Conservation (phyloP, 2,113 vertebrate genomes). For the Tragelaphus strepsiceros region DNA sequence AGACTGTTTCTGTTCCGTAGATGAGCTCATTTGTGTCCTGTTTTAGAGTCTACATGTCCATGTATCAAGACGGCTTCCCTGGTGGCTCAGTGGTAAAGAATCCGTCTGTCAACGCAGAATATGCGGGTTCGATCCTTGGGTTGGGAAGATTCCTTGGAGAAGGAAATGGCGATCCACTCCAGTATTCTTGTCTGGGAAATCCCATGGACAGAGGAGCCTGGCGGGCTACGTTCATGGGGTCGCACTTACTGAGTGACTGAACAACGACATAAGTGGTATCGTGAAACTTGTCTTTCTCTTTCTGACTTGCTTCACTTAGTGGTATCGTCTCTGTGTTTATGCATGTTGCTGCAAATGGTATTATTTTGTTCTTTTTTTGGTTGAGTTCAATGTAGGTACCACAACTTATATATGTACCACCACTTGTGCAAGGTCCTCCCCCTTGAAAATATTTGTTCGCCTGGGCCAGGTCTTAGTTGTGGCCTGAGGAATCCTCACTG, state of each 20-base stretch:
- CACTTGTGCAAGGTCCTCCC: not conserved
- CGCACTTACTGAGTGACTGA: not conserved
- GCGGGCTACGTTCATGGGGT: not conserved
- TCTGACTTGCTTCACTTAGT: not conserved
- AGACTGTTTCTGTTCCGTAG: not conserved
- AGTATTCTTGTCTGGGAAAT: not conserved
- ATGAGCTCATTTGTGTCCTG: not conserved
- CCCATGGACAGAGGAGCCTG: not conserved
- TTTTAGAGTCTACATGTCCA: not conserved
- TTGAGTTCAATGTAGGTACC: not conserved
- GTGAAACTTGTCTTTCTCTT: not conserved
- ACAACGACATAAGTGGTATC: not conserved
- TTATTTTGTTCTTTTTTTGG: not conserved
- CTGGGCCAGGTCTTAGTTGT: not conserved
- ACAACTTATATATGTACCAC: not conserved
- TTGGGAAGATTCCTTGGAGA: not conserved
- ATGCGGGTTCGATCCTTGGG: not conserved
- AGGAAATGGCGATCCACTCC: not conserved
- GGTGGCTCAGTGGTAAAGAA: not conserved
- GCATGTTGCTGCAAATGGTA: not conserved
- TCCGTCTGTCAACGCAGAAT: not conserved
- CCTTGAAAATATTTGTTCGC: not conserved
- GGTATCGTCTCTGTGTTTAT: not conserved
- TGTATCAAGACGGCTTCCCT: not conserved
- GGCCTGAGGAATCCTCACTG: not conserved